Base-by-base conservation (phyloP, 2,113 vertebrate genomes). In the Nematolebias whitei region DNA sequence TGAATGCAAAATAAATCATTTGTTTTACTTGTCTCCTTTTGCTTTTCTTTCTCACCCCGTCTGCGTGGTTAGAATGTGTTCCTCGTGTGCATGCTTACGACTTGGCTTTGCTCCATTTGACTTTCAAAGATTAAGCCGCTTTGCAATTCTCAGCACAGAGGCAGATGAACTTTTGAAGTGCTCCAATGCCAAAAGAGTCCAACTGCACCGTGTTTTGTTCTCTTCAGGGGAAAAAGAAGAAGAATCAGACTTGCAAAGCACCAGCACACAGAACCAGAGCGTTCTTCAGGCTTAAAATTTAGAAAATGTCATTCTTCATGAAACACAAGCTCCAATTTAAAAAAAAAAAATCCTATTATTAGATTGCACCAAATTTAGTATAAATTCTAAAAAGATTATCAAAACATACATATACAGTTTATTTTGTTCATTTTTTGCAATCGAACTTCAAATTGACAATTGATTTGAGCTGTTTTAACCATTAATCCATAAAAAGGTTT, bases 131-230 rank as follows among this genome's bases (percentile, higher is more conserved):
- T 85, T 80, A 78, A 69, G 62, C 68, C 24, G 41, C 64, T 78
- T 71, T 56, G 50, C 52, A 69, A 63, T 72, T 68, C 76, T 79
- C 66, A 74, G 47, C 55, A 67, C 57, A 68, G 79, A 59, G 72
- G 72, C 70, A 52, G 73, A 73, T 74, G 68, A 86, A 81, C 77
- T 85, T 84, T 70, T 78, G 79, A 88, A 78, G 68, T 78, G 68
- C 54, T 78, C 56, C 71, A 53, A 74, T 49, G 53, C 53, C 66
- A 24, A 50, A 24, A 71, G 59, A 68, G 65, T 66, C 59, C 65
- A 13, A 63, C 26, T 10, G 63, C 12, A 1, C 20, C 65, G 55
- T 54, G 32, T 78, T 84, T 77, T 80, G 68, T 72, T 82, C 59
- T 35, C 63, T 53, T 62, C 65, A 66, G 76, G 65, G 77, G 74